Conservation (phyloP, 2,888 invertebrate species). For the Netelia inedita region DNA sequence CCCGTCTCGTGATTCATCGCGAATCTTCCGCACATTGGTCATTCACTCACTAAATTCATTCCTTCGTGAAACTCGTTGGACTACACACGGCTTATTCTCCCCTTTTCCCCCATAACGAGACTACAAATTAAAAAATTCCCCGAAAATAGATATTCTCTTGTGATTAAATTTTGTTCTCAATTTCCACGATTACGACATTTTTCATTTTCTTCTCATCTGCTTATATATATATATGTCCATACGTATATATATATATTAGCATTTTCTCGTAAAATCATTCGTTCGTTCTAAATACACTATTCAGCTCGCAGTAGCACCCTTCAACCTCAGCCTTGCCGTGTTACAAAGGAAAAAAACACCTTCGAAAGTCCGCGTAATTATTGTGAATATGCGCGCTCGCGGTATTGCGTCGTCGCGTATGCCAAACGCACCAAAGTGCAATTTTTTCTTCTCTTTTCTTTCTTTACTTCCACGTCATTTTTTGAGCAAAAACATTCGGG, state of each 20-base stretch:
- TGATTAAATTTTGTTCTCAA: slow-evolving; percentile 61
- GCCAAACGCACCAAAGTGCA: slow-evolving; percentile 51
- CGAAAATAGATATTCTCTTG: slow-evolving; percentile 76
- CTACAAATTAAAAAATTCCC: slow-evolving; percentile 74
- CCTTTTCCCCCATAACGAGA: slow-evolving; percentile 60
- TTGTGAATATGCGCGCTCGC: slow-evolving; percentile 63
- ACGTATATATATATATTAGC: slow-evolving; percentile 40
- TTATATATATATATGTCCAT: slow-evolving; percentile 46
- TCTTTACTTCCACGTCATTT: slow-evolving; percentile 60
- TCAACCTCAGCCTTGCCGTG: slow-evolving; percentile 81
- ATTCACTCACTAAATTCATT: slow-evolving; percentile 19
- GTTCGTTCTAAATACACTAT: slow-evolving; percentile 67
- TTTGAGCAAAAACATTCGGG: slow-evolving; percentile 81
- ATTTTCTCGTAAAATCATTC: slow-evolving; percentile 53
- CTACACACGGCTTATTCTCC: slow-evolving; percentile 12
- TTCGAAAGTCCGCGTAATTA: slow-evolving; percentile 72
- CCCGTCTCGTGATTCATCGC: slow-evolving; percentile 41
- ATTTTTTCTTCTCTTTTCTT: slow-evolving; percentile 32
- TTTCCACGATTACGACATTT: slow-evolving; percentile 42
- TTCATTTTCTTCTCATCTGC: slow-evolving; percentile 41
- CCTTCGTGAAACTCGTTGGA: slow-evolving; percentile 22
- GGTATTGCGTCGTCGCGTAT: background rate
- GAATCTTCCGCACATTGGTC: slow-evolving; percentile 28
- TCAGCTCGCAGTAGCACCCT: slow-evolving; percentile 79
- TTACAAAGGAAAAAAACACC: slow-evolving; percentile 76